Evolutionary conservation across 35 echinoderm and acorn worm genomes (phyloP).

Genomic region (Strongylocentrotus purpuratus): DNA sequence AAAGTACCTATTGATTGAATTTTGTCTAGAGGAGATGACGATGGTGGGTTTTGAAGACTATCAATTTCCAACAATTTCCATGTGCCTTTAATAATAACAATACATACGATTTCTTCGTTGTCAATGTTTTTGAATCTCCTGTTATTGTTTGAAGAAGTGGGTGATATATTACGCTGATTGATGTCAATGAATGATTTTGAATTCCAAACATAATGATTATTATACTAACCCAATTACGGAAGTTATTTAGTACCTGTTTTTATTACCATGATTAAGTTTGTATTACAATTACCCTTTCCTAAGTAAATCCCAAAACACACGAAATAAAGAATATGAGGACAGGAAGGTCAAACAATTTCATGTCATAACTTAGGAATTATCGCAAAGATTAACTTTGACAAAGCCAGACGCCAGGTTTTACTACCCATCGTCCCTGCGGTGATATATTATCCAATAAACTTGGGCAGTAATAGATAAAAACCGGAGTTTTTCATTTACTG

Average conservation of each 20-base stretch:
- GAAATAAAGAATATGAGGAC: not conserved
- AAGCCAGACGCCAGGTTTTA: not conserved
- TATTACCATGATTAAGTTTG: not conserved
- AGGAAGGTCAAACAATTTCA: not conserved
- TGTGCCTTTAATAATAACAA: too few species aligned
- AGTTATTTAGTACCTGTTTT: not conserved
- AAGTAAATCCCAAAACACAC: not conserved
- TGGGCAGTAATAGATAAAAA: not conserved
- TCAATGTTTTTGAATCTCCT: too few species aligned
- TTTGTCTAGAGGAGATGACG: too few species aligned
- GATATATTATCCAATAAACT: conserved; percentile 4
- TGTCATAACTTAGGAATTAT: not conserved
- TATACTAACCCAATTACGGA: not conserved
- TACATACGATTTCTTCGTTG: too few species aligned
- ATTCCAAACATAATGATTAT: too few species aligned
- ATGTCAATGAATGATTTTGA: too few species aligned
- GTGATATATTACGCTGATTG: too few species aligned
- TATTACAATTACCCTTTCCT: not conserved
- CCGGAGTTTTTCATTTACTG: not conserved
- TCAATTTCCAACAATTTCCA: too few species aligned
- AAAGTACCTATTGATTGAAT: too few species aligned
- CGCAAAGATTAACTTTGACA: not conserved
- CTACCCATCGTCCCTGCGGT: not conserved
- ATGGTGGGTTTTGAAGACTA: too few species aligned
- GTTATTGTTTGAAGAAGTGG: too few species aligned